These are phyloP conservation scores for Thecocarcelia acutangulata DNA, from an alignment of 2,888 invertebrate species.

Conservation along the genomic window DNA sequence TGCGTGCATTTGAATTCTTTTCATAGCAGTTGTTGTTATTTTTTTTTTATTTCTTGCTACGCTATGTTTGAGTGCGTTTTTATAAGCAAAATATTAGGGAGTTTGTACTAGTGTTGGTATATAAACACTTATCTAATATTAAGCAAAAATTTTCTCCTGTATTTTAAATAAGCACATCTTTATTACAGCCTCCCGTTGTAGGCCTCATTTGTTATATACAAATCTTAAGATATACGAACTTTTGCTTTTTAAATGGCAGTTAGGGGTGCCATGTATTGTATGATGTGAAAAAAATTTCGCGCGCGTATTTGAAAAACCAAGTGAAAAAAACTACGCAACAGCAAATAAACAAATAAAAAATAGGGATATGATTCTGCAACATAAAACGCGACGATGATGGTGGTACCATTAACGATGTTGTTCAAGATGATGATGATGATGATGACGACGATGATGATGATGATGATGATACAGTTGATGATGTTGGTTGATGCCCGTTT, in stretches of 20 bases:
- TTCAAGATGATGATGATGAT: conserved; percentile 31
- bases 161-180: neutral
- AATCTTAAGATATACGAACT: conserved; percentile 40
- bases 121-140: conserved; percentile 30
- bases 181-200: conserved; percentile 15
- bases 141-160: conserved; percentile 18
- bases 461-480: conserved; percentile 40
- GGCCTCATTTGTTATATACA: conserved; percentile 52
- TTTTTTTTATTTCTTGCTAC: too few relatives aligned
- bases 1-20: conserved; percentile 48
- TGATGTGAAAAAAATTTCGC: conserved; percentile 40
- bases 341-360: conserved; percentile 10
- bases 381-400: conserved; percentile 56
- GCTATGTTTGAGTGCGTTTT: conserved; percentile 52
- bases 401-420: conserved; percentile 18
- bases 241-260: neutral
- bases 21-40: conserved; percentile 19
- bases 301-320: conserved; percentile 50
- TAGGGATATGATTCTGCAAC: neutral
- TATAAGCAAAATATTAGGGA: conserved; percentile 37
- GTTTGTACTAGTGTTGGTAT: neutral
- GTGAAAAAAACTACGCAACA: conserved; percentile 20
- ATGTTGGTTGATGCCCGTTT: conserved; percentile 52
- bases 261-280: neutral
- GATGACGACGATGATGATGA: conserved; percentile 26